Conservation (phyloP, 2,888 invertebrate species). For the Mimachlamys varia region DNA sequence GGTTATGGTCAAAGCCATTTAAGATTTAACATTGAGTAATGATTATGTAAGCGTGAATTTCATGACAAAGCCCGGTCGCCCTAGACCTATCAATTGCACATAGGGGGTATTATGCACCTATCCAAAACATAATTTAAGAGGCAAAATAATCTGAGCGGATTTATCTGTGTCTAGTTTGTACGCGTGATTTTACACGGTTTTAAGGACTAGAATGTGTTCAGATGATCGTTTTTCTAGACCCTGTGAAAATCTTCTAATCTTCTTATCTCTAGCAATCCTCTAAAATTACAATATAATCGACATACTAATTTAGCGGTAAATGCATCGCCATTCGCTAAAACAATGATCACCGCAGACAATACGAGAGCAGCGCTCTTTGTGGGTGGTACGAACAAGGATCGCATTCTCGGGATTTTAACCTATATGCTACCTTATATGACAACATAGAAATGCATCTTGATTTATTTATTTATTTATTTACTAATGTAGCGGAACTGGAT, state of each 20-base stretch:
- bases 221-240: not conserved
- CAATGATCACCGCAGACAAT: not conserved
- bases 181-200: conserved; percentile 26
- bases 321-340: not conserved
- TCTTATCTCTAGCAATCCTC: not conserved
- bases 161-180: not conserved
- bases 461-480: too few relatives aligned
- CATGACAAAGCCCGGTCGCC: not conserved
- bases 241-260: not conserved
- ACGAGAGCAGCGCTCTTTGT: not conserved
- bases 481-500: too few relatives aligned
- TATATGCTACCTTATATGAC: not conserved
- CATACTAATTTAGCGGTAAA: not conserved
- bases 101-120: conserved; percentile 25
- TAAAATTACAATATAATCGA: conserved; percentile 23
- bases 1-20: conserved; percentile 34
- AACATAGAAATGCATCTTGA: not conserved
- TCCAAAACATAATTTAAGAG: conserved; percentile 36
- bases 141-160: not conserved
- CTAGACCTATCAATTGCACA: conserved; percentile 5
- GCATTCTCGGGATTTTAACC: not conserved
- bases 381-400: not conserved
- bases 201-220: not conserved
- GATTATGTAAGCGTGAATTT: conserved; percentile 36
- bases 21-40: conserved; percentile 26